Evolutionary conservation across 2,797 vertebrate species (phyloP).

Genomic region (Podarcis lilfordi): DNA sequence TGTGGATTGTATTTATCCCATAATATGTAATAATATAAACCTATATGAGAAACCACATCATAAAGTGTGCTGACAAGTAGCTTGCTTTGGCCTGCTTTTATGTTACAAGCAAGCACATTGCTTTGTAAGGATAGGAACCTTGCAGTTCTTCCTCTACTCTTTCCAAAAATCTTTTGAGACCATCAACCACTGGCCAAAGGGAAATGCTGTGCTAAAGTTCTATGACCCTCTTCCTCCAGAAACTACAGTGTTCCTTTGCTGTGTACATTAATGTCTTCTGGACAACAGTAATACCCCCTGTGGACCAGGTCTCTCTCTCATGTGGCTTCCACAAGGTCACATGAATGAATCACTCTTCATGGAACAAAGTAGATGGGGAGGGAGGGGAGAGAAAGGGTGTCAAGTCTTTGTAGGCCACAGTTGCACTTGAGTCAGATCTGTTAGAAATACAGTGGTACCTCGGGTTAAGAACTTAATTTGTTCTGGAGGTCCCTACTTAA

Average conservation of each 20-base stretch:
- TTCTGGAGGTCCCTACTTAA: too few relatives aligned
- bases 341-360: not conserved
- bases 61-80: not conserved
- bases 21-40: constrained; percentile 18
- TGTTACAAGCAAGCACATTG: constrained; percentile 9
- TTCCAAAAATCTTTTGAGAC: constrained; percentile 15
- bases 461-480: too few relatives aligned
- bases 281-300: constrained; percentile 42
- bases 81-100: constrained; percentile 34
- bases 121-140: constrained; percentile 23
- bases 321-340: not conserved
- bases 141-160: constrained; percentile 17
- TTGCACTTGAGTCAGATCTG: not conserved
- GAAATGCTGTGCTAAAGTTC: constrained; percentile 42
- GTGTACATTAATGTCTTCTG: constrained; percentile 48
- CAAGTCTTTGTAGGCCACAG: constrained; percentile 23
- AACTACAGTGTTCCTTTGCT: constrained; percentile 20
- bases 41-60: constrained; percentile 27
- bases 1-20: constrained; percentile 20
- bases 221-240: constrained; percentile 15
- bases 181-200: constrained; percentile 45
- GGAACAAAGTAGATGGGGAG: constrained; percentile 17
- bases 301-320: constrained; percentile 17
- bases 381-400: constrained; percentile 10
- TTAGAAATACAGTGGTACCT: not conserved